Percentiles rank a stretch among this genome's conserved stretches.
Conservation (phyloP, 2,888 invertebrate genomes). For the Scaptomyza tumidula region DNA sequence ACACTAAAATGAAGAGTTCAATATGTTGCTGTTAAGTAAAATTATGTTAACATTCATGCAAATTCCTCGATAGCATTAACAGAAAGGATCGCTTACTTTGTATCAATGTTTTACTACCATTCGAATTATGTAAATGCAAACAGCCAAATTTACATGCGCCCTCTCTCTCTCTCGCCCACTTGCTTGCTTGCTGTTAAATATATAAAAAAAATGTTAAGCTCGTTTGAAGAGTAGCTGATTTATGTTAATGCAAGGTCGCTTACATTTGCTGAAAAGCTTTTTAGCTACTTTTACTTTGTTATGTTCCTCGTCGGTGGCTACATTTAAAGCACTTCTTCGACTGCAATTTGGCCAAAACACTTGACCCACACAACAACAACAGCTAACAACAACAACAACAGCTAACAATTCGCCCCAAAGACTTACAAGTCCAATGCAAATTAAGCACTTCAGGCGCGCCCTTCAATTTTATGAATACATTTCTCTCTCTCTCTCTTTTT, state of each 20-base stretch:
- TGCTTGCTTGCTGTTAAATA: neutral
- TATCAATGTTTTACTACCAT: neutral
- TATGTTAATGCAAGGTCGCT: conserved; percentile 24
- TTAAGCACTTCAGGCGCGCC: conserved; percentile 36
- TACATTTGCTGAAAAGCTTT: conserved; percentile 3
- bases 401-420: conserved; percentile 6
- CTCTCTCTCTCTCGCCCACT: no score
- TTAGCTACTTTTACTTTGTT: conserved; percentile 12
- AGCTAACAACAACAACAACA: neutral
- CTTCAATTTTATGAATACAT: conserved; percentile 39
- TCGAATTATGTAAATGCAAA: conserved; percentile 1
- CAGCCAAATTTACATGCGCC: neutral
- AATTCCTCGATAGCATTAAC: neutral
- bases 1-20: no score
- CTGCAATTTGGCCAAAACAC: conserved; percentile 33
- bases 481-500: no score
- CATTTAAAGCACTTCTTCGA: conserved; percentile 8
- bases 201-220: conserved; percentile 3
- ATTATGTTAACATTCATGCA: no score
- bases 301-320: conserved; percentile 11
- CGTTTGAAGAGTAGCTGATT: conserved; percentile 11
- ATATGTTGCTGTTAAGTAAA: no score
- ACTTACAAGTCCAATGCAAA: conserved; percentile 35
- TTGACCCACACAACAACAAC: conserved; percentile 26
- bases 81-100: neutral